Conservation (phyloP, 2,888 invertebrate genomes). For the Cantharis rufa region DNA sequence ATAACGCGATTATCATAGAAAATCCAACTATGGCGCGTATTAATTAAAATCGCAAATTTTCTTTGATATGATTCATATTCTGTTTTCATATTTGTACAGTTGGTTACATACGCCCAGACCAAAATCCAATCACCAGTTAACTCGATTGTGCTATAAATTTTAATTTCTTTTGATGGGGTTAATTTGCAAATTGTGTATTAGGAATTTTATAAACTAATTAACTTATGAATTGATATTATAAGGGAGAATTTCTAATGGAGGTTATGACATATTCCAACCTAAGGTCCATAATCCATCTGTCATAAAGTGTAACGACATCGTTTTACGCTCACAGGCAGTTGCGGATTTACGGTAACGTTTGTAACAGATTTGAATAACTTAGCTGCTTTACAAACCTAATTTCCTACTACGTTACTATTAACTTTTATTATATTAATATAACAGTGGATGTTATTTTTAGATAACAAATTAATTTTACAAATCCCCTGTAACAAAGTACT, state of each 20-base stretch:
- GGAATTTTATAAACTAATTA: neutral
- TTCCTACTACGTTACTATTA: conserved; percentile 25
- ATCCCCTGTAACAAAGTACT: neutral
- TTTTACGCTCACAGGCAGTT: conserved; percentile 48
- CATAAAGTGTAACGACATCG: conserved; percentile 51
- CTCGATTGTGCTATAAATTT: conserved; percentile 13
- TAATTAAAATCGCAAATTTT: conserved; percentile 16
- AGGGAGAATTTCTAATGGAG: neutral
- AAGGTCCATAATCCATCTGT: conserved; percentile 43
- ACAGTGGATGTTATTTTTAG: neutral
- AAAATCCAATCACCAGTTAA: conserved; percentile 8
- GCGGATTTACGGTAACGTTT: conserved; percentile 50
- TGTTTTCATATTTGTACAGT: conserved; percentile 11
- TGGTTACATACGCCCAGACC: conserved; percentile 17
- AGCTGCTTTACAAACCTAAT: conserved; percentile 44
- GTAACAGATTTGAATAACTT: conserved; percentile 48
- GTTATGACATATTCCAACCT: conserved; percentile 28
- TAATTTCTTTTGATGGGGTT: conserved; percentile 2
- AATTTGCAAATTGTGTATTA: neutral
- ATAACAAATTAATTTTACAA: neutral
- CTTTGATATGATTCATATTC: conserved; percentile 23
- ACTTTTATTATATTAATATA: neutral
- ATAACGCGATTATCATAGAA: conserved; percentile 9
- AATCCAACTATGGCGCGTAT: conserved; percentile 9
- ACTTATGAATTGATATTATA: neutral